Percentiles rank a stretch among this genome's conserved stretches.
Evolutionary conservation across 2,888 invertebrate species (phyloP).

Genomic region (Lysandra bellargus): DNA sequence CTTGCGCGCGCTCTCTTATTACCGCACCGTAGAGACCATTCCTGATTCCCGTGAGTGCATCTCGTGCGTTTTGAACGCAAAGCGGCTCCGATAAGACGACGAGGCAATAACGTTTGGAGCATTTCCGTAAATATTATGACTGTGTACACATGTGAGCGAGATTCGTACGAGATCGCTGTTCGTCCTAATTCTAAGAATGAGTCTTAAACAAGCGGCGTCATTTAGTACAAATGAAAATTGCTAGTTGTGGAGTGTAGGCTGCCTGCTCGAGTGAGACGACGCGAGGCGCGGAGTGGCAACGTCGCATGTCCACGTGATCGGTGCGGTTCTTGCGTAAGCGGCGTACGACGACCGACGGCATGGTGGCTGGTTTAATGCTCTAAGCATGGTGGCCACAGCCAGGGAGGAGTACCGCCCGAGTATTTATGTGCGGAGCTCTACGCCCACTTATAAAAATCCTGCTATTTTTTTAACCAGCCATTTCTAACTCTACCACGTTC

Average conservation of each 20-base stretch:
- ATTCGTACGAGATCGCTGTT: conserved; percentile 51
- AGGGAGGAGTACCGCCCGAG: conserved; percentile 45
- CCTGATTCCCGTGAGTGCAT: background rate
- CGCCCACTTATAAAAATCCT: background rate
- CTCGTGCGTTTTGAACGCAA: conserved; percentile 1
- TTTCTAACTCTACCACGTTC: background rate
- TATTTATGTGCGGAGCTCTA: conserved; percentile 45
- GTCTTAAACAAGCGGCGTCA: conserved; percentile 71
- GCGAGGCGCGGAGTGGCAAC: conserved; percentile 66
- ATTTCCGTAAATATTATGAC: conserved; percentile 48
- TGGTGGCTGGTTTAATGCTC: conserved; percentile 40
- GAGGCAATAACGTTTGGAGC: background rate
- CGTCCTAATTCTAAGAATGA: conserved; percentile 69
- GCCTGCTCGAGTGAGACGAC: conserved; percentile 63
- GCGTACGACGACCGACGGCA: conserved; percentile 66
- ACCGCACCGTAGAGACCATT: background rate
- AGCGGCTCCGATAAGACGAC: conserved; percentile 26
- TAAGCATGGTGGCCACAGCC: conserved; percentile 49
- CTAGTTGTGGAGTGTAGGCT: conserved; percentile 63
- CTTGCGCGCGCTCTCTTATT: conserved; percentile 39
- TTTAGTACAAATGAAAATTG: conserved; percentile 75
- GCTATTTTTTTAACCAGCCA: background rate
- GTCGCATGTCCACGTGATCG: conserved; percentile 73
- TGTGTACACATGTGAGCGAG: conserved; percentile 41
- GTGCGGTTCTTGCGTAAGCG: conserved; percentile 77